A percentile compares a stretch with the other conserved stretches of the same genome.
Conservation (phyloP, 2,797 vertebrate genomes). For the Neosilurus mollespiculum region DNA sequence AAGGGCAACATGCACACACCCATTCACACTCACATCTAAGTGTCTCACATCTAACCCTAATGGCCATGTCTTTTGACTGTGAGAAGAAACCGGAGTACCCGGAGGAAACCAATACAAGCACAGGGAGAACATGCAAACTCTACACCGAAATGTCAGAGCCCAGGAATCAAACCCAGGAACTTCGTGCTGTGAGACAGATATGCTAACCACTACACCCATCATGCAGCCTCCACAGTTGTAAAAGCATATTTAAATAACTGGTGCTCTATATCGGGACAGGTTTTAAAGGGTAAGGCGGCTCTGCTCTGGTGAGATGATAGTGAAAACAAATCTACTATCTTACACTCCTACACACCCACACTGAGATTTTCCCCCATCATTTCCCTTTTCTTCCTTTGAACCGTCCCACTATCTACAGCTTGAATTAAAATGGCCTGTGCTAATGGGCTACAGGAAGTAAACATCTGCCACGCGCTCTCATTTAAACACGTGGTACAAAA, state of each 20-base stretch:
- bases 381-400: neutral
- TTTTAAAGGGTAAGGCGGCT: neutral
- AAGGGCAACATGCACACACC: too few relatives aligned
- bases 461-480: neutral
- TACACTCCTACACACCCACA: neutral
- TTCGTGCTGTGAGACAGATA: too few relatives aligned
- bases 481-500: neutral
- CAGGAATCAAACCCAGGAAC: too few relatives aligned
- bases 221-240: neutral
- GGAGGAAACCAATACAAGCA: too few relatives aligned
- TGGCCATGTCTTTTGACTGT: too few relatives aligned
- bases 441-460: neutral
- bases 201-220: too few relatives aligned
- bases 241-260: neutral
- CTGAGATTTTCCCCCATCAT: neutral
- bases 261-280: neutral
- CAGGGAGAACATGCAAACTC: too few relatives aligned
- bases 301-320: neutral
- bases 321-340: neutral
- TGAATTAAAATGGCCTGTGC: neutral
- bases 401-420: neutral
- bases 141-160: too few relatives aligned
- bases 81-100: too few relatives aligned
- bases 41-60: too few relatives aligned
- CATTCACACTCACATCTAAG: too few relatives aligned